Conservation (phyloP, 2,113 vertebrate genomes). For the Cervus canadensis region DNA sequence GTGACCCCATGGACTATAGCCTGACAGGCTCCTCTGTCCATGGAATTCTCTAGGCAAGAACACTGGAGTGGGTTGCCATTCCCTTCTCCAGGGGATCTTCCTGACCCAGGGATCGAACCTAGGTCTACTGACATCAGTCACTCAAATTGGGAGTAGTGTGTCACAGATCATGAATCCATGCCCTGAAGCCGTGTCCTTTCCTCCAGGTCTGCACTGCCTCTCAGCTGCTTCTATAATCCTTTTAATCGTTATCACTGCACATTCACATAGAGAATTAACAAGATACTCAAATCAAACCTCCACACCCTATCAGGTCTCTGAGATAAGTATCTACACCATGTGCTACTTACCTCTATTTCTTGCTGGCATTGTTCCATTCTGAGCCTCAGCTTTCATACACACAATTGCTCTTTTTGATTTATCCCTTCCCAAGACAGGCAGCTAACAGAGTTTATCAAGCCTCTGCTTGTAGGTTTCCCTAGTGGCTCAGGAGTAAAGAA, state of each 20-base stretch:
- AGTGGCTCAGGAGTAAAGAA: neutral
- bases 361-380: rapidly evolving
- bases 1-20: too few relatives aligned
- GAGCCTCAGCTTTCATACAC: neutral
- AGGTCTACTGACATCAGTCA: neutral
- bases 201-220: neutral
- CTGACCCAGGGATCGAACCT: neutral
- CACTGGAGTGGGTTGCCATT: too few relatives aligned
- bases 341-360: neutral
- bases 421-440: neutral
- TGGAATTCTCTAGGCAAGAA: too few relatives aligned
- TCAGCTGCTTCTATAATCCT: neutral
- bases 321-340: neutral
- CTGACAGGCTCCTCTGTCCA: too few relatives aligned
- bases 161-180: neutral
- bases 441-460: neutral
- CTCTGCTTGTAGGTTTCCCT: neutral
- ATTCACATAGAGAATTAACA: neutral
- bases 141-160: neutral
- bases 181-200: neutral
- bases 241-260: neutral
- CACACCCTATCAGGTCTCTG: neutral
- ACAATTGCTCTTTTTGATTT: neutral
- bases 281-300: neutral
- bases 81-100: neutral